phyloP scores from a whole-genome alignment of 2,888 invertebrate species.

The Meta bourneti region DNA sequence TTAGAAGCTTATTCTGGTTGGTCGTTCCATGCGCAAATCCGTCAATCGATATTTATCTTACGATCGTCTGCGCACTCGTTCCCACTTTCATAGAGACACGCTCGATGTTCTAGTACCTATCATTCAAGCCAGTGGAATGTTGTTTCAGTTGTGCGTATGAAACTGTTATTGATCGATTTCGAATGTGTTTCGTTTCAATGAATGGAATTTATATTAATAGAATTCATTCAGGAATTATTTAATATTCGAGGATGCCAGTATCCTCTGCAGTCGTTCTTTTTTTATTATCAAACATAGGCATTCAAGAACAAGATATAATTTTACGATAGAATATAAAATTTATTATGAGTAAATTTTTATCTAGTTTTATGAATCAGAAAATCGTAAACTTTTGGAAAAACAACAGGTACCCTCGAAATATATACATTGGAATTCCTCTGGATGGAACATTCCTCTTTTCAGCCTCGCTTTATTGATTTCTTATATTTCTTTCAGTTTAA shows the following conservation, averaged over 20 bases:
- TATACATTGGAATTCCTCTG: no score
- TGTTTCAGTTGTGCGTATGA: background rate
- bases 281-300: no score
- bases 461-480: no score
- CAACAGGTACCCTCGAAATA: no score
- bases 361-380: no score
- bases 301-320: no score
- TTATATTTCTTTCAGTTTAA: no score
- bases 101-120: background rate
- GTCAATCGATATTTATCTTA: background rate
- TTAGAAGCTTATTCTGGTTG: background rate
- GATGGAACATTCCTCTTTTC: no score
- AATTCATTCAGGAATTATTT: background rate
- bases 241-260: background rate
- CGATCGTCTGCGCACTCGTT: background rate
- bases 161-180: background rate
- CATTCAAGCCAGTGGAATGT: background rate
- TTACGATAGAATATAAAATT: no score
- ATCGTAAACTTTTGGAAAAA: no score
- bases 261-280: no score
- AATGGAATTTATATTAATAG: background rate
- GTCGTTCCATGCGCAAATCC: background rate
- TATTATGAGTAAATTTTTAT: no score
- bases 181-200: background rate
- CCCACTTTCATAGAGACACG: background rate